Percentiles rank a stretch among this genome's conserved stretches.
Conservation (phyloP, 1,140 invertebrate species). For the Lepeophtheirus salmonis region DNA sequence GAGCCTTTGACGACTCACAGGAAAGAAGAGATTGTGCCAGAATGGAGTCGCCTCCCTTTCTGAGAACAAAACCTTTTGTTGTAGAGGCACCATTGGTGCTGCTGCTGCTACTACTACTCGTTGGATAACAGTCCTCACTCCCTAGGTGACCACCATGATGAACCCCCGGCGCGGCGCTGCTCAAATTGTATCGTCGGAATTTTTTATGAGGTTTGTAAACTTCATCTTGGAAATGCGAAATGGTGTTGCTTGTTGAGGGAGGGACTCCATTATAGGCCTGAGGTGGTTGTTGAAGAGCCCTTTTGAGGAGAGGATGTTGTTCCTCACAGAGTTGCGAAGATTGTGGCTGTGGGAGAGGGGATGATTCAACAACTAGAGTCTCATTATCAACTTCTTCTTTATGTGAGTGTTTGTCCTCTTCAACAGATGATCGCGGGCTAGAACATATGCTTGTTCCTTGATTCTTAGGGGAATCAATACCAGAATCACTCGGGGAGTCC, state of each 20-base stretch:
- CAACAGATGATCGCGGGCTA: slow-evolving; percentile 36
- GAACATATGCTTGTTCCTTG: slow-evolving; percentile 56
- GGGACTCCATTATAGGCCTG: slow-evolving; percentile 27
- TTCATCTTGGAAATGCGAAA: slow-evolving; percentile 74
- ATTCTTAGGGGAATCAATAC: slow-evolving; percentile 65
- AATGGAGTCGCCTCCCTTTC: slow-evolving; percentile 29
- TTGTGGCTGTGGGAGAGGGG: not conserved
- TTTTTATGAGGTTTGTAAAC: slow-evolving; percentile 88
- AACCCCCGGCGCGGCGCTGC: no score
- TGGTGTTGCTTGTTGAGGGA: slow-evolving; percentile 40
- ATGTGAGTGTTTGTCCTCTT: slow-evolving; percentile 21
- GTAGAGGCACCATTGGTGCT: no score
- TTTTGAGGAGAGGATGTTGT: slow-evolving; percentile 70
- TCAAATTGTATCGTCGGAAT: slow-evolving; percentile 40
- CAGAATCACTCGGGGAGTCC: slow-evolving; percentile 73
- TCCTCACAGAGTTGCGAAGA: slow-evolving; percentile 33
- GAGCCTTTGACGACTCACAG: slow-evolving; percentile 14
- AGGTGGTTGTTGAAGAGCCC: slow-evolving; percentile 72
- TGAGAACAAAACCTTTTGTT: no score
- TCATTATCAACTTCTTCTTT: slow-evolving; percentile 17
- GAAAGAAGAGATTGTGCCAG: slow-evolving; percentile 13
- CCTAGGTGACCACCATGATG: no score
- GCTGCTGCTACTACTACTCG: no score
- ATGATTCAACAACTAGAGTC: slow-evolving; percentile 2
- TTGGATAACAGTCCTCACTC: no score